Percentiles rank a stretch among this genome's conserved stretches.
Evolutionary conservation across 2,888 invertebrate genomes (phyloP).

Genomic region (Sesamia inferens): DNA sequence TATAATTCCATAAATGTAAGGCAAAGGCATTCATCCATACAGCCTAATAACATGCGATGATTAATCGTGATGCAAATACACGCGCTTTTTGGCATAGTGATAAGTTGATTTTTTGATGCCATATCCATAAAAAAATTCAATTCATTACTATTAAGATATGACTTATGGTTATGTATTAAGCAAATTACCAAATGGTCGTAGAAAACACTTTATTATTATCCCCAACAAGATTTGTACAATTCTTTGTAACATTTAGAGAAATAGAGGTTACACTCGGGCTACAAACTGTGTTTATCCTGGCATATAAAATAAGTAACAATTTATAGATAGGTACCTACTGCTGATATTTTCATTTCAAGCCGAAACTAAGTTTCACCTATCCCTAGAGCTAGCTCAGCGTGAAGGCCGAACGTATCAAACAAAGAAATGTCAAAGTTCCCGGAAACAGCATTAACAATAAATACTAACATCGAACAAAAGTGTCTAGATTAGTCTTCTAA

Average conservation of each 20-base stretch:
- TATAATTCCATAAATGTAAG: too few species aligned
- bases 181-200: too few species aligned
- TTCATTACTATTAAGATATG: too few species aligned
- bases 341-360: neutral
- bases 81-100: too few species aligned
- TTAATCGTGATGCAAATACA: too few species aligned
- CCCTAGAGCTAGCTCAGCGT: constrained; percentile 7
- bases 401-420: constrained; percentile 35
- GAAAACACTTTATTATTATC: too few species aligned
- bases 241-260: constrained; percentile 7
- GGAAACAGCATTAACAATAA: constrained; percentile 55
- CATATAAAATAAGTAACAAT: constrained; percentile 13
- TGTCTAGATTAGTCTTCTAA: constrained; percentile 54
- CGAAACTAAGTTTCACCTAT: constrained; percentile 9
- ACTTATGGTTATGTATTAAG: too few species aligned
- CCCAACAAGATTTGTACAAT: neutral
- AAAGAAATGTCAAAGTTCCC: constrained; percentile 41
- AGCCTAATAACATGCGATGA: too few species aligned
- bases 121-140: too few species aligned
- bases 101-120: too few species aligned
- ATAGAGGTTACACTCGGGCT: neutral
- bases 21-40: too few species aligned
- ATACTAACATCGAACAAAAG: constrained; percentile 52
- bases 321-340: constrained; percentile 1
- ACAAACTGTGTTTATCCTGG: constrained; percentile 1